Conservation (phyloP, 2,113 vertebrate genomes). For the Hydrochoerus hydrochaeris region DNA sequence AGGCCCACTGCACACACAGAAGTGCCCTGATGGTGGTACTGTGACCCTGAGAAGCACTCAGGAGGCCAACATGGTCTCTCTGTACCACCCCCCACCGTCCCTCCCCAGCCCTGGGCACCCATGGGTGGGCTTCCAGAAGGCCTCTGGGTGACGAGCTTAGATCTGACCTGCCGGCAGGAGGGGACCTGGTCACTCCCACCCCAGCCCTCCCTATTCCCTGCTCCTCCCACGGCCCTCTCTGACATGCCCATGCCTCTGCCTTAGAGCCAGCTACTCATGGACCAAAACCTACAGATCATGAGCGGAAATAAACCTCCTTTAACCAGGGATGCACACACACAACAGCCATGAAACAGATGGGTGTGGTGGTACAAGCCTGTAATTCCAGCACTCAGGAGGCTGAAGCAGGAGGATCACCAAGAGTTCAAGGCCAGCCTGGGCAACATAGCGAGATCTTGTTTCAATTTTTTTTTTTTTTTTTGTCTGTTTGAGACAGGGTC, state of each 20-base stretch:
- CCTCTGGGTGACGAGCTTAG: background rate
- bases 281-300: background rate
- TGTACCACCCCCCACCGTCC: background rate
- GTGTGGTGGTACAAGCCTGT: background rate
- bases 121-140: background rate
- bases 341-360: background rate
- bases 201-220: background rate
- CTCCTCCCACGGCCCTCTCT: background rate
- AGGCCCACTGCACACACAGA: background rate
- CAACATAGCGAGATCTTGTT: background rate
- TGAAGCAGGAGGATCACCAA: background rate
- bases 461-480: too few species aligned
- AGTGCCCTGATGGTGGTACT: accelerated
- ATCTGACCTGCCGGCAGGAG: background rate
- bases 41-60: background rate
- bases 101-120: background rate
- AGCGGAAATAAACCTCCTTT: background rate
- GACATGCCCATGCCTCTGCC: background rate
- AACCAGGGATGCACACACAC: background rate
- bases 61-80: background rate
- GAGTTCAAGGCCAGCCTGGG: background rate
- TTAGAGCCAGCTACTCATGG: background rate
- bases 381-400: background rate
- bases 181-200: background rate
- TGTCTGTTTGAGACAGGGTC: too few species aligned